Evolutionary conservation across 2,888 invertebrate genomes (phyloP).

Genomic region (Drosophila algonquin): DNA sequence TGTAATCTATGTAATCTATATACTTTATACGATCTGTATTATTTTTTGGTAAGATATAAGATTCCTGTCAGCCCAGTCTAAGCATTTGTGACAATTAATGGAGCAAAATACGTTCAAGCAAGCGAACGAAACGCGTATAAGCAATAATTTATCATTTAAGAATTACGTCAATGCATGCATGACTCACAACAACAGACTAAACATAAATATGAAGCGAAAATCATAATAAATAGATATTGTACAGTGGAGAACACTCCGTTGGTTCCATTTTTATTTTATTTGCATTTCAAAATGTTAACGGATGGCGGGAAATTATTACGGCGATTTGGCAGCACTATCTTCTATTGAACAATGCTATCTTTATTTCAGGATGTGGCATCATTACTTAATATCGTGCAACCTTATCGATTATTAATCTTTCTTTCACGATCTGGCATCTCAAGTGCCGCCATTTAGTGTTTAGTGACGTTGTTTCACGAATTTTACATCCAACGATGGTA

Average conservation of each 20-base stretch:
- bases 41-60: slow-evolving; percentile 48
- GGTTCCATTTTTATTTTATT: neutral
- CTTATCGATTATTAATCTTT: too few relatives aligned
- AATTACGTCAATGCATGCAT: slow-evolving; percentile 33
- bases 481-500: too few relatives aligned
- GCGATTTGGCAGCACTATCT: slow-evolving; percentile 80
- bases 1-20: slow-evolving; percentile 40
- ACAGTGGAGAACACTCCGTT: slow-evolving; percentile 46
- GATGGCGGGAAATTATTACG: slow-evolving; percentile 82
- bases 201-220: slow-evolving; percentile 8
- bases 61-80: slow-evolving; percentile 28
- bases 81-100: slow-evolving; percentile 29
- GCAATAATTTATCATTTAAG: slow-evolving; percentile 35
- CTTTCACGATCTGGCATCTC: too few relatives aligned
- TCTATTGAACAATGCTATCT: neutral
- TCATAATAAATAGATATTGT: slow-evolving; percentile 71
- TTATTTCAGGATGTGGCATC: slow-evolving; percentile 71
- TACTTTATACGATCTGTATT: slow-evolving; percentile 62
- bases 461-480: too few relatives aligned
- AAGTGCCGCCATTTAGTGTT: too few relatives aligned
- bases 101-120: slow-evolving; percentile 4
- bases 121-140: slow-evolving; percentile 15
- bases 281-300: neutral
- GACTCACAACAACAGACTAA: slow-evolving; percentile 27
- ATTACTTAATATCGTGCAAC: neutral